Conservation (phyloP, 92 coral and sea anemone species). For the Palythoa grandiflora region DNA sequence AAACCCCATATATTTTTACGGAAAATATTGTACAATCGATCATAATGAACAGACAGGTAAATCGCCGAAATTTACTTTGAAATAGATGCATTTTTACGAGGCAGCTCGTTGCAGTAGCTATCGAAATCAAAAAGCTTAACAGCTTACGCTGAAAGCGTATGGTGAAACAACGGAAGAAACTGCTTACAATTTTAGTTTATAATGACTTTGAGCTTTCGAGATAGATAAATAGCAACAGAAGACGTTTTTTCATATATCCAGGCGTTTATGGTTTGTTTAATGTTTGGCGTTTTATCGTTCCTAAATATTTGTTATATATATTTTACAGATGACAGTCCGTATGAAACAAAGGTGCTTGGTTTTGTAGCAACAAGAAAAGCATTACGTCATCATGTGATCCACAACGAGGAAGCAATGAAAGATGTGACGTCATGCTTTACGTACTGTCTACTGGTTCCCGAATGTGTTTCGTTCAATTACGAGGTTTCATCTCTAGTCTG, state of each 20-base stretch:
- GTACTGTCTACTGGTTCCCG: constrained; percentile 26
- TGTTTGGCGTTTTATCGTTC: neutral
- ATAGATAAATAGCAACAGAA: neutral
- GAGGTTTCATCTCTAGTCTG: neutral
- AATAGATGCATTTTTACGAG: too few relatives aligned
- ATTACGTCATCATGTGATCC: constrained; percentile 15
- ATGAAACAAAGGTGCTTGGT: neutral
- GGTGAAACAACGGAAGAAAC: too few relatives aligned
- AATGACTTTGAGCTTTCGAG: neutral
- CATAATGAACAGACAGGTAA: neutral
- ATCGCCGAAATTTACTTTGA: neutral
- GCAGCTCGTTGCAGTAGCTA: neutral
- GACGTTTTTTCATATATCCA: neutral
- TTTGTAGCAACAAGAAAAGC: neutral
- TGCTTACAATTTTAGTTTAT: too few relatives aligned
- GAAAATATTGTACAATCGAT: constrained; percentile 5
- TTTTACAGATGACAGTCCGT: neutral
- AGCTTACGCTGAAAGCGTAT: too few relatives aligned
- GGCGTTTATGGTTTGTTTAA: too few relatives aligned
- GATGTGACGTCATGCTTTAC: constrained; percentile 17
- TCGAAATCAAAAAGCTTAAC: too few relatives aligned
- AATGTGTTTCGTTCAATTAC: constrained; percentile 20
- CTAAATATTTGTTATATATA: neutral
- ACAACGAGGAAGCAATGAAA: neutral
- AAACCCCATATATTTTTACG: constrained; percentile 1